A percentile compares a stretch with the other conserved stretches of the same genome.
These are phyloP conservation scores for Monoplex corrugatus DNA, from an alignment of 2,888 invertebrate species.

Conservation along the genomic window DNA sequence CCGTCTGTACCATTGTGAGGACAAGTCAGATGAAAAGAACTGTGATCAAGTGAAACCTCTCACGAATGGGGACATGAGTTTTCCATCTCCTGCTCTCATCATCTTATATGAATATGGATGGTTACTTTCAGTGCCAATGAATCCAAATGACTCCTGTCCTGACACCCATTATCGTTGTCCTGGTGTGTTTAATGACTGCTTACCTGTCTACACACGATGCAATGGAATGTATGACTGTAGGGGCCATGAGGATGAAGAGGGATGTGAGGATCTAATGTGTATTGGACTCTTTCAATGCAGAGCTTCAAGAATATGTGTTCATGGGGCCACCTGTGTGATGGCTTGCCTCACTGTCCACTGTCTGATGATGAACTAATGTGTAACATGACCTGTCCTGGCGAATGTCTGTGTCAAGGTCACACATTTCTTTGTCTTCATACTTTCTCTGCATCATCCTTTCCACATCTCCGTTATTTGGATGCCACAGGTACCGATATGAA, in stretches of 20 bases:
- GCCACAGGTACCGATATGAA: slow-evolving; percentile 43
- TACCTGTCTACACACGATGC: slow-evolving; percentile 55
- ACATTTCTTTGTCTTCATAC: slow-evolving; percentile 34
- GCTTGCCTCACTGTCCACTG: slow-evolving; percentile 50
- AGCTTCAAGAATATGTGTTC: slow-evolving; percentile 44
- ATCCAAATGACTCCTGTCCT: slow-evolving; percentile 32
- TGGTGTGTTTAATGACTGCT: slow-evolving; percentile 47
- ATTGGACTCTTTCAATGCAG: slow-evolving; percentile 47
- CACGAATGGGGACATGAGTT: background rate
- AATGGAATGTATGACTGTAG: slow-evolving; percentile 52
- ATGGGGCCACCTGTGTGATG: slow-evolving; percentile 52
- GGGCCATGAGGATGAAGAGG: slow-evolving; percentile 48
- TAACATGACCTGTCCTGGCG: slow-evolving; percentile 43
- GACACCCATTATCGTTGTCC: slow-evolving; percentile 48
- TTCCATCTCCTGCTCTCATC: slow-evolving; percentile 44
- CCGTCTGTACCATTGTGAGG: background rate
- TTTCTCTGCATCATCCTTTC: background rate
- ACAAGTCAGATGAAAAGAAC: background rate
- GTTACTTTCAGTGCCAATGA: slow-evolving; percentile 2
- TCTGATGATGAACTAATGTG: slow-evolving; percentile 52
- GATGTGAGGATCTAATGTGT: slow-evolving; percentile 44
- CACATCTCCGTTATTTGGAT: slow-evolving; percentile 32
- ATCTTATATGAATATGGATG: slow-evolving; percentile 47
- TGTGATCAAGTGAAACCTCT: background rate
- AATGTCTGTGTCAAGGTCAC: slow-evolving; percentile 47